Base-by-base conservation (phyloP, 2,797 vertebrate genomes). In the Sebastes kiyomatsui region DNA sequence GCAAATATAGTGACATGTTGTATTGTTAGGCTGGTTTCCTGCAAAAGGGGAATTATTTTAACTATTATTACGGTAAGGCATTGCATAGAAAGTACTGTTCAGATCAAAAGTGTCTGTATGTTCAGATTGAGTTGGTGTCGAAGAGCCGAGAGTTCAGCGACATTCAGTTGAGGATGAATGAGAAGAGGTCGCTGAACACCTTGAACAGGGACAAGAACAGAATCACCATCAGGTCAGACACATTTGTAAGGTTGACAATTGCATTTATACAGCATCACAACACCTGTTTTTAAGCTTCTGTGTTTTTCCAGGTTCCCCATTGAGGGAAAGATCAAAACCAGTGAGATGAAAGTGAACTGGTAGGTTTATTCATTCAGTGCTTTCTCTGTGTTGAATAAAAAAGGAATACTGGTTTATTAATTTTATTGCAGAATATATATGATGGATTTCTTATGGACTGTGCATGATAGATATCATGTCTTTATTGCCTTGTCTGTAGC, bases 321-420 rank as follows among this genome's bases (percentile, higher is more conserved):
- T 92, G 96, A 97, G 46, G 99, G 98, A 90, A 99, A 97, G 91
- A 98, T 99, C 92, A 98, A 97, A 96, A 97, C 95, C 87, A 98
- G 93, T 93, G 96, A 99, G 95, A 99, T 99, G 98, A 99, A 99
- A 97, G 95, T 99, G 58, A 99, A 98, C 91, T 99, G 98, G 99
- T 99, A 94, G 90, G 93, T 91, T 62, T 46, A 55, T 69, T 80
- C 22, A 35, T 46, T 58, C 8, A 22, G 10, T 25, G 18, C 12
- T 10, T 60, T 60, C 7, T 9, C 46, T 13, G 5, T 67, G 22
- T 68, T 49, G 20, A 66, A 58, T 55, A 52, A 27, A 55, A 49
- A 69, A 16, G 7, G 1, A 55, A 33, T 7, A 33, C 12, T 62
- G 4, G 2, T 67, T 77, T 35, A 59, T 49, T 9, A 8, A 58